A percentile compares a stretch with the other conserved stretches of the same genome.
Conservation (phyloP, 2,797 vertebrate genomes). For the Falco peregrinus region DNA sequence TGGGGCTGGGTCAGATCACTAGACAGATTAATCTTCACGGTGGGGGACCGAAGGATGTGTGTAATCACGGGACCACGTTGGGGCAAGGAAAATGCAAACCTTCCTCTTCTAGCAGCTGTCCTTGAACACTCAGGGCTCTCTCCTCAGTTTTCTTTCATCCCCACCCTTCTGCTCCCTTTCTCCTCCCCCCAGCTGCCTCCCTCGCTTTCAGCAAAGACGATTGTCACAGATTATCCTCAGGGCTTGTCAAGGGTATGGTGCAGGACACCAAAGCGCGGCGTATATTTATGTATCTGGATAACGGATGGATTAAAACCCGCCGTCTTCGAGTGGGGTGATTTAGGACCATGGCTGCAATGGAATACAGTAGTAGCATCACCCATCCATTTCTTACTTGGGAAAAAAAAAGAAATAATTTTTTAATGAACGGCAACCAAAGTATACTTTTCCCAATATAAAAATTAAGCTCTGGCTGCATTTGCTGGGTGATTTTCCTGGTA, state of each 20-base stretch:
- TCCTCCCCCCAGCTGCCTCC: background rate
- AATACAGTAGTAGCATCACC: background rate
- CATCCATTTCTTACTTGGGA: background rate
- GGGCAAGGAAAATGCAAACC: background rate
- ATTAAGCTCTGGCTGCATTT: background rate
- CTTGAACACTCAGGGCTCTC: background rate
- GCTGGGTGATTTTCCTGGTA: background rate
- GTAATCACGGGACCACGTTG: background rate
- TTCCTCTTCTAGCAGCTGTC: slow-evolving; percentile 3
- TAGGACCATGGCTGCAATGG: background rate
- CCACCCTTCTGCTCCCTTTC: background rate
- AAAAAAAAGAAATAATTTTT: background rate
- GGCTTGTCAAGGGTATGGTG: background rate
- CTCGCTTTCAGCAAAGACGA: slow-evolving; percentile 5
- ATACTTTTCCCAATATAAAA: background rate
- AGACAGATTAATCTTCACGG: background rate
- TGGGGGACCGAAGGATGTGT: background rate
- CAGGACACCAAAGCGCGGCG: background rate
- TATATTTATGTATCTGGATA: background rate
- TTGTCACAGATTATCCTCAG: slow-evolving; percentile 1
- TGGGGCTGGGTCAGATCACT: slow-evolving; percentile 36
- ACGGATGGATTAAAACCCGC: background rate
- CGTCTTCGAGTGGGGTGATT: background rate
- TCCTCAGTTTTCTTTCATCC: background rate
- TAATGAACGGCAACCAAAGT: background rate